Percentiles rank a stretch among this genome's conserved stretches.
These are phyloP conservation scores for Meandrusa payeni DNA, from an alignment of 2,888 invertebrate species.

Conservation along the genomic window DNA sequence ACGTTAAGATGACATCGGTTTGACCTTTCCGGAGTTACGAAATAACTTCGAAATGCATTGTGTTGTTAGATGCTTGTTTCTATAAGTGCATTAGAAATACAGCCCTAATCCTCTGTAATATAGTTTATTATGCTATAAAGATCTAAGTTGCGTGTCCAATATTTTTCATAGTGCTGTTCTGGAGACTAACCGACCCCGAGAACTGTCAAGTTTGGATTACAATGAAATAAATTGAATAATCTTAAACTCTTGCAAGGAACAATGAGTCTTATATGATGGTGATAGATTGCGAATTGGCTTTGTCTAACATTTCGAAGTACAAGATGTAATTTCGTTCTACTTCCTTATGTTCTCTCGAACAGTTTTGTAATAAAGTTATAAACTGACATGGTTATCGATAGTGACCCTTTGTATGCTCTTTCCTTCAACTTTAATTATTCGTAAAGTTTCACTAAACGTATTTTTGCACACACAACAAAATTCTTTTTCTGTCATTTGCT, in stretches of 20 bases:
- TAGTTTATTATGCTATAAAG: neutral
- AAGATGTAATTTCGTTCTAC: conserved; percentile 2
- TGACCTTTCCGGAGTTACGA: conserved; percentile 19
- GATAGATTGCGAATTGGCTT: conserved; percentile 4
- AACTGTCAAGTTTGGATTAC: conserved; percentile 20
- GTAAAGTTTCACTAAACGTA: no score
- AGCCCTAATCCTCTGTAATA: neutral
- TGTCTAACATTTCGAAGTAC: neutral
- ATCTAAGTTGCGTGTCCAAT: neutral
- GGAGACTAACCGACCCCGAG: conserved; percentile 6
- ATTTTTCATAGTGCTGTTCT: conserved; percentile 4
- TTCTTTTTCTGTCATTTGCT: no score
- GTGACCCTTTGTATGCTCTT: no score
- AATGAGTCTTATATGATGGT: neutral
- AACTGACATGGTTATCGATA: no score
- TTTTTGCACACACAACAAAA: no score
- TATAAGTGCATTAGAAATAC: neutral
- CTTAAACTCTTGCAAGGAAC: conserved; percentile 9
- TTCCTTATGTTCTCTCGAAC: no score
- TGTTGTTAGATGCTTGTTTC: neutral
- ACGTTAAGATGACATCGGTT: conserved; percentile 6
- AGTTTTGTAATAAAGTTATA: no score
- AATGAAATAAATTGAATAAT: conserved; percentile 22
- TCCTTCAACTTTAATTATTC: no score
- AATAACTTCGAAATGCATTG: conserved; percentile 14